Evolutionary conservation across 1,140 invertebrate species (phyloP), one percentile per base, ranked within the genome.

Genomic region (Papilio aristodemus): DNA sequence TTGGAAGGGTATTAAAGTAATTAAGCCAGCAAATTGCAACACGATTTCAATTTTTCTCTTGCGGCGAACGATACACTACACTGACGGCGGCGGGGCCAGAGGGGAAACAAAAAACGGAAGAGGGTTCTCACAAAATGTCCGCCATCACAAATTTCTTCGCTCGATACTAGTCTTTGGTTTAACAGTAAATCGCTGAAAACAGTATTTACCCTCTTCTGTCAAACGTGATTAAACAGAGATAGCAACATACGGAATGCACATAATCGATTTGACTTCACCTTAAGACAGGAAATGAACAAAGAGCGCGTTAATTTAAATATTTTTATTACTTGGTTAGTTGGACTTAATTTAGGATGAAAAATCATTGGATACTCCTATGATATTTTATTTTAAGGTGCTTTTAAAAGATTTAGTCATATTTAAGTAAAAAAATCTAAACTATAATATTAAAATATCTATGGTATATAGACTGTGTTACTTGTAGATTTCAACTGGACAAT

Each of bases 1-100:
- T 89, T 88, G 83, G 91, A 91, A 91, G 91, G 91, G 90, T 83
- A 89, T 85, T 83, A 91, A 87, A 87, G 88, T 91, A 91, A 91
- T 89, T 87, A 85, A 87, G 85, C 84, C 86, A 91, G 91, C 90
- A 89, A 90, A 90, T 90, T 87, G 84, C 84, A 83, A 89, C 85
- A 90, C 85, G 86, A 87, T 87, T 79, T 91, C 85, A 80, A 85
- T 90, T 91, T 91, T 92, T 91, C 86, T 91, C 89, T 90, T 89
- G 88, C 88, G 81, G 80, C 85, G 91, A 92, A 91, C 90, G 90
- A 91, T 90, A 91, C 84, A 91, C 87, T 91, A 90, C 83, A 91
- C 81, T 90, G 89, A 89, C 88, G 88, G 86, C 86, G 81, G 88
- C 87, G 86, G 88, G 89, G 89, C 85, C 87, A 90, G 87, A 90